phyloP scores from a whole-genome alignment of 2,797 vertebrate species.

The Pantherophis vulpinus region DNA sequence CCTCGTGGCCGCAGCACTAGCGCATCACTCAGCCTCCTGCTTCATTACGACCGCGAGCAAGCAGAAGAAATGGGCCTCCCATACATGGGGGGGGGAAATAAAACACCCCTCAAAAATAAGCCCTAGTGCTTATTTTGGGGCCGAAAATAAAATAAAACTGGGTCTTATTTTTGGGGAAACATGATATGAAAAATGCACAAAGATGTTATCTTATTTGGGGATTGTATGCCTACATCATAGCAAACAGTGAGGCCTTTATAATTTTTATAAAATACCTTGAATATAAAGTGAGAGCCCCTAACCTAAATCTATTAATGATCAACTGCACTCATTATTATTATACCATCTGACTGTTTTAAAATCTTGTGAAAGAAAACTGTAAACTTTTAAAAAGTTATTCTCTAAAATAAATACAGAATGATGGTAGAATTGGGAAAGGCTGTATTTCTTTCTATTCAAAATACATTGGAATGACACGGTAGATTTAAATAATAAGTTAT shows the following conservation, averaged over 20 bases:
- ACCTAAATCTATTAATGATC: neutral
- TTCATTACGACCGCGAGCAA: no score
- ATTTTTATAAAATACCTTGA: neutral
- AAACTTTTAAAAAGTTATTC: neutral
- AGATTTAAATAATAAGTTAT: neutral
- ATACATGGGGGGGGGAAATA: no score
- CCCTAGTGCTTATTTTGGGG: no score
- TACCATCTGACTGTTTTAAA: neutral
- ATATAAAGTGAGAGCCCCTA: neutral
- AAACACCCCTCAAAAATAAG: no score
- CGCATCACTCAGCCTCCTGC: no score
- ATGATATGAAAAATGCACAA: neutral
- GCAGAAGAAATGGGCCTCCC: no score
- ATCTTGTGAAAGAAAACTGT: neutral
- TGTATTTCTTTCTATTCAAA: slow-evolving; percentile 22
- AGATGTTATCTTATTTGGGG: neutral
- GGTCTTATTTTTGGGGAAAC: no score
- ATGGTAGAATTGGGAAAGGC: neutral
- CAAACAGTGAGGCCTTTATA: neutral
- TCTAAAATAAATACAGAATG: neutral
- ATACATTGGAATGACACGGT: neutral
- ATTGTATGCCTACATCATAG: neutral
- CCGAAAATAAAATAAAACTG: no score
- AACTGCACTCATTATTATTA: neutral
- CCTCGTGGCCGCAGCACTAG: no score